A percentile compares a stretch with the other conserved stretches of the same genome.
phyloP scores from a whole-genome alignment of 2,113 vertebrate genomes.

The Lycocorax pyrrhopterus region DNA sequence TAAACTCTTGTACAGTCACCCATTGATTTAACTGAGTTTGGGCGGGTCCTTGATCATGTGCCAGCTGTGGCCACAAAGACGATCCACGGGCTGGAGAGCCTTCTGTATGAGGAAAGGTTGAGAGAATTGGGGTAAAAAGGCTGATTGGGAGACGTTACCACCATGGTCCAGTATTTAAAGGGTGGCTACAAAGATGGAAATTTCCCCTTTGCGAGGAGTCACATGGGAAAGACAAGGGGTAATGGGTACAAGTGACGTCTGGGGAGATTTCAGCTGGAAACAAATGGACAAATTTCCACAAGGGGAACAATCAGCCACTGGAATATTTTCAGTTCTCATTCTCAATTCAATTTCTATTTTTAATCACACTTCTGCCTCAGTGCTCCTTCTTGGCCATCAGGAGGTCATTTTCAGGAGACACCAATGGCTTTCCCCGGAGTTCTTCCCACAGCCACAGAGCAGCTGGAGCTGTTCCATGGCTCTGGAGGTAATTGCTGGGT shows the following conservation, averaged over 20 bases:
- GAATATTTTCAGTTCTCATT: background rate
- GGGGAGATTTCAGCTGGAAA: background rate
- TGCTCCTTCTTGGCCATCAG: background rate
- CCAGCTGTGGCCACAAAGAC: background rate
- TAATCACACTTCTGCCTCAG: background rate
- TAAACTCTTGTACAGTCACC: background rate
- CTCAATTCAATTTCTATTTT: background rate
- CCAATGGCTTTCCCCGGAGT: background rate
- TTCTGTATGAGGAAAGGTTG: background rate
- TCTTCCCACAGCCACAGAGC: background rate
- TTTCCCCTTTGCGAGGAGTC: background rate
- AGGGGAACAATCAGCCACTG: too few relatives aligned
- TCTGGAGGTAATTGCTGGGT: background rate
- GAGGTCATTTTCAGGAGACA: background rate
- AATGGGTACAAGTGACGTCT: background rate
- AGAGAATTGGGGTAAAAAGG: background rate
- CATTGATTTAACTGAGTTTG: background rate
- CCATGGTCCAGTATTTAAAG: background rate
- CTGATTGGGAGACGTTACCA: too few relatives aligned
- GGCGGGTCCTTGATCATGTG: background rate
- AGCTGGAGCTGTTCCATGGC: background rate
- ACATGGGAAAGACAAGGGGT: rapidly evolving
- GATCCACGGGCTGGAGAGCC: too few relatives aligned
- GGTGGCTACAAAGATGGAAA: background rate
- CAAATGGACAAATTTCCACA: background rate